Base-by-base conservation (phyloP, 1,140 invertebrate species). In the Pissodes strobi region DNA sequence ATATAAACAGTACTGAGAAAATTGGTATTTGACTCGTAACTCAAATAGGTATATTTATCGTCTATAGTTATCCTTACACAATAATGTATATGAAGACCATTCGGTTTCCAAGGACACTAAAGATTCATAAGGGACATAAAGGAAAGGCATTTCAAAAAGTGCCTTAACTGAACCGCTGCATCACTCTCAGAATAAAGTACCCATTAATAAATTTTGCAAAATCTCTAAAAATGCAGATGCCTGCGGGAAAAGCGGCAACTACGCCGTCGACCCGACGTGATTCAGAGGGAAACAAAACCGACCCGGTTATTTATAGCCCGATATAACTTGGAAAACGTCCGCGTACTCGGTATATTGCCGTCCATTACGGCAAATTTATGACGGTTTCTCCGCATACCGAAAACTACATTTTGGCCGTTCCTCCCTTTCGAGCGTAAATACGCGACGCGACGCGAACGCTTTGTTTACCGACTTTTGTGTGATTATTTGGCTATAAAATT, bases 301-400 rank as follows among this genome's bases (percentile, higher is more conserved):
- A 37, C 25, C 30, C 25, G 25, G 49, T 52, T 52, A 52, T 52
- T 52, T 52, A 52, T 52, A 52, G 49, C 25, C 49, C 30, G 49
- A 52, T 52, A 52, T 52, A 52, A 52, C 49, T 52, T 10, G 55
- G 39, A 46, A 56, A 56, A 56, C 52, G 52, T 56, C 52, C 12
- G 52, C 52, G 52, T 22, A 58, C 55, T 17, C 22, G 55, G 39
- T 45, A 58, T 58, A 58, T 58, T 58, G 55, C 55, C 23, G 41
- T 58, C 55, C 55, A 58, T 58, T 58, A 58, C 23, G 13, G 55
- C 13, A 27, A 34, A 58, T 58, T 58, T 58, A 58, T 58, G 41
- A 45, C 55, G 39, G 55, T 30, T 27, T 58, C 41, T 38, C 55
- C n/a, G 39, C 39, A 34, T 46, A 46, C 22, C 39, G 55, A 58